Conservation (phyloP, 2,113 vertebrate genomes). For the Diadophis punctatus region DNA sequence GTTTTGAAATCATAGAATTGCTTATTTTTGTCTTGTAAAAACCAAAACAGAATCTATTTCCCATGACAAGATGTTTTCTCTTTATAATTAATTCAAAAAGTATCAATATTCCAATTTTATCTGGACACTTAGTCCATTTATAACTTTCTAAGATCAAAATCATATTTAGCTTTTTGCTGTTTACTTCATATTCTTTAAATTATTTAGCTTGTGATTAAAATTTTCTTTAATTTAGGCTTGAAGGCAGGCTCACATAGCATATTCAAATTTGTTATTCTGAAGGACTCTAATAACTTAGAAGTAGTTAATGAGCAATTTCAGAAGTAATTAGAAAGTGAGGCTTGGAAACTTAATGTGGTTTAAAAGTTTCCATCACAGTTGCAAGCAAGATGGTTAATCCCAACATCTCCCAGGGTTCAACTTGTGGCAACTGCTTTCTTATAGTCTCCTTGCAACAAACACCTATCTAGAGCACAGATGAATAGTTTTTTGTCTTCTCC, state of each 20-base stretch:
- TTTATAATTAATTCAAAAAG: not conserved
- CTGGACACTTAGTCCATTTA: not conserved
- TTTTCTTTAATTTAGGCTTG: not conserved
- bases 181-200: not conserved
- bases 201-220: not conserved
- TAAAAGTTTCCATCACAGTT: not conserved
- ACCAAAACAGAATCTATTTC: not conserved
- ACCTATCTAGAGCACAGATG: not conserved
- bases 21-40: not conserved
- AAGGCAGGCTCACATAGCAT: not conserved
- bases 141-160: not conserved
- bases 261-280: not conserved
- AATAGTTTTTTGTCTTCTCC: not conserved
- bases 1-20: not conserved
- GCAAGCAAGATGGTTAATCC: not conserved
- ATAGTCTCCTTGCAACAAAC: not conserved
- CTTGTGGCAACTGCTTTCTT: not conserved
- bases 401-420: not conserved
- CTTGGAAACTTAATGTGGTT: not conserved
- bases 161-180: not conserved
- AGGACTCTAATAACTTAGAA: not conserved
- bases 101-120: not conserved
- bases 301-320: not conserved
- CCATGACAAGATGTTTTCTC: not conserved
- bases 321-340: not conserved